phyloP scores from a whole-genome alignment of 2,113 vertebrate genomes.

The Elephantulus edwardii region DNA sequence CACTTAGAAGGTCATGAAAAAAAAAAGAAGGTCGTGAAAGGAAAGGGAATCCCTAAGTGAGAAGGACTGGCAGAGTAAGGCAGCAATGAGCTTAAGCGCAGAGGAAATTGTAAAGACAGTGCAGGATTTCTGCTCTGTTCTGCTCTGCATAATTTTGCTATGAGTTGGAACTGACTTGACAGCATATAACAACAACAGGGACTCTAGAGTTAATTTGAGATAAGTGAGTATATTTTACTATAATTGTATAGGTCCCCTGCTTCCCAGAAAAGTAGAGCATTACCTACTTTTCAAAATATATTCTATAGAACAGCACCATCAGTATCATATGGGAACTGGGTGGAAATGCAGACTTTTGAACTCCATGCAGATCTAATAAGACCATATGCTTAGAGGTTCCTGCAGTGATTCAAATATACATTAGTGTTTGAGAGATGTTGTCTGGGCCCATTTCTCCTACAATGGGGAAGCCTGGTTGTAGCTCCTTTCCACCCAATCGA shows the following conservation, averaged over 20 bases:
- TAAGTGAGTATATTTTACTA: neutral
- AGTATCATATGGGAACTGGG: no score
- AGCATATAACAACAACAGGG: no score
- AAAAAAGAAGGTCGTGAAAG: no score
- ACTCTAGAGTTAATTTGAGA: neutral
- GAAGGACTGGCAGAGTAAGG: no score
- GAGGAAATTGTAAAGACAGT: no score
- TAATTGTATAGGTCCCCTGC: neutral
- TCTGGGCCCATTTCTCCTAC: neutral
- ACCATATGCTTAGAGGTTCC: neutral
- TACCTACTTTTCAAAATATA: neutral
- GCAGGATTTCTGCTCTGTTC: no score
- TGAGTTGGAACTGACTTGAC: no score
- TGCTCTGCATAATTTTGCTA: no score
- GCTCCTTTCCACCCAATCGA: neutral
- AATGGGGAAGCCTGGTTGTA: neutral
- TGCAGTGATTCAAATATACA: accelerated
- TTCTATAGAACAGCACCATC: neutral
- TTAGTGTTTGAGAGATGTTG: no score
- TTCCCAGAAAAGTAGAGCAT: neutral
- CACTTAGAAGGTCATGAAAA: no score
- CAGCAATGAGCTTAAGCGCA: no score
- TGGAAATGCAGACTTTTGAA: neutral
- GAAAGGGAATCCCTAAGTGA: no score
- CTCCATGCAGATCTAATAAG: neutral